A percentile compares a stretch with the other conserved stretches of the same genome.
Conservation (phyloP, 2,113 vertebrate species). For the Bubo scandiacus region DNA sequence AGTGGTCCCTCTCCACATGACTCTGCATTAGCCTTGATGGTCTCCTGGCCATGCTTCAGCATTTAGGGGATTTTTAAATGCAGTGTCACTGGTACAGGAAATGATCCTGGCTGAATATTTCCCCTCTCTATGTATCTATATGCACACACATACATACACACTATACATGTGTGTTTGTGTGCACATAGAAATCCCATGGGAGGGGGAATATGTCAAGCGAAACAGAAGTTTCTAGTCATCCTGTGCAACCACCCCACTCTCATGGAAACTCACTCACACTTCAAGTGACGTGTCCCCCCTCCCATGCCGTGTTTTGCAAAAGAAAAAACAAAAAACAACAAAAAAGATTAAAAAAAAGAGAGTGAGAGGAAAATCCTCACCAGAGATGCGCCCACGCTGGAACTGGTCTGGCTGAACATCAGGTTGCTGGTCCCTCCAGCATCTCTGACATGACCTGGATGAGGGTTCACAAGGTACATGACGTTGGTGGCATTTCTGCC, state of each 20-base stretch:
- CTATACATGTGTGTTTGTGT: background rate
- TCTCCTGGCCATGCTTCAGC: background rate
- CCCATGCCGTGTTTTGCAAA: background rate
- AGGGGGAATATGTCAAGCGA: background rate
- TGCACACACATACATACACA: background rate
- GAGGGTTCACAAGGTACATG: background rate
- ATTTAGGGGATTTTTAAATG: background rate
- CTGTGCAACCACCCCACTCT: background rate
- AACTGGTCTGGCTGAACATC: background rate
- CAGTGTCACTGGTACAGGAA: accelerated
- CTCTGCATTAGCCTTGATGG: background rate
- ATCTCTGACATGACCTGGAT: background rate
- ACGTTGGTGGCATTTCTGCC: background rate
- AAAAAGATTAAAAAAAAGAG: background rate
- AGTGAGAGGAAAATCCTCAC: background rate
- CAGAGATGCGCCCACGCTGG: accelerated
- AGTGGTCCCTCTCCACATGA: background rate
- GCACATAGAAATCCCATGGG: background rate
- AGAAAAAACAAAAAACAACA: background rate
- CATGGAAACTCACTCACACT: background rate
- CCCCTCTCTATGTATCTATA: background rate
- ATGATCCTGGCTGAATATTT: background rate
- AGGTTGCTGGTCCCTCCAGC: background rate
- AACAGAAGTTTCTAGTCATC: background rate
- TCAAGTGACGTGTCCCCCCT: accelerated